These are phyloP conservation scores for Macrosiphum euphorbiae DNA, from an alignment of 2,888 invertebrate species.

Conservation along the genomic window DNA sequence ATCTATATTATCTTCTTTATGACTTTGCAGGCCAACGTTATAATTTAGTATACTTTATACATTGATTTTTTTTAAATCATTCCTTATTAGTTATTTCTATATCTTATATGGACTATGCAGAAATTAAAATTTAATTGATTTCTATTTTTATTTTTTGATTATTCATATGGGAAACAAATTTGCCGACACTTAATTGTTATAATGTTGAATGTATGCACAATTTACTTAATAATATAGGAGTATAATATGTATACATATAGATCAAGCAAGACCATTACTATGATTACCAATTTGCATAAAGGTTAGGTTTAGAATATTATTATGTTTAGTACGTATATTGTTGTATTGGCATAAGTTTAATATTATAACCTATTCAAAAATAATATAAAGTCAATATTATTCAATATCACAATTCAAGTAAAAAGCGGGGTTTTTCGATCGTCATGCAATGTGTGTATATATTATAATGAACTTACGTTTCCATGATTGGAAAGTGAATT, in stretches of 20 bases:
- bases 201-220: background rate
- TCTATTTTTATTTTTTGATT: background rate
- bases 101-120: too few species aligned
- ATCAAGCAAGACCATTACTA: background rate
- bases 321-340: background rate
- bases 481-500: conserved; percentile 7
- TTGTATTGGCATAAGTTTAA: background rate
- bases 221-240: background rate
- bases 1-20: background rate
- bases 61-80: background rate
- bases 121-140: background rate
- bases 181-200: background rate
- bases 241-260: background rate
- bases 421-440: background rate
- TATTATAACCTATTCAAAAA: background rate
- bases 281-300: background rate
- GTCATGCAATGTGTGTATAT: background rate
- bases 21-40: background rate
- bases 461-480: background rate
- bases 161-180: background rate
- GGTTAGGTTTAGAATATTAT: background rate
- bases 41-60: background rate
- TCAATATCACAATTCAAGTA: background rate
- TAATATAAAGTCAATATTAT: background rate
- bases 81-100: background rate